A percentile compares a stretch with the other conserved stretches of the same genome.
Evolutionary conservation across 64 coral and sea anemone species (phyloP).

Genomic region (Astreopora myriophthalma): DNA sequence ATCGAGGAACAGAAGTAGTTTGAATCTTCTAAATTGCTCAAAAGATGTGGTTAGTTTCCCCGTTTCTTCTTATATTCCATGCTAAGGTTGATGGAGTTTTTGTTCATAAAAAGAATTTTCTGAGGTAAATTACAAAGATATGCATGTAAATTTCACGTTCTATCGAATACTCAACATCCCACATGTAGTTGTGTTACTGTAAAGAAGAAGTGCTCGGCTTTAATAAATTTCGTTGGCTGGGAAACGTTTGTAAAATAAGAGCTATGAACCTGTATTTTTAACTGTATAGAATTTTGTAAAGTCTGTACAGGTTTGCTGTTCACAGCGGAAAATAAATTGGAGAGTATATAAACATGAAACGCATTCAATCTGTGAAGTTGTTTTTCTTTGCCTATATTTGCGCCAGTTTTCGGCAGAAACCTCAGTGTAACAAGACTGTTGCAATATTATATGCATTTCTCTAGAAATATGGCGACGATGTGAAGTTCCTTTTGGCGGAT

Average conservation of each 20-base stretch:
- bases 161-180: too few relatives aligned
- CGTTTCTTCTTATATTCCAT: conserved; percentile 36
- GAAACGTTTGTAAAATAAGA: conserved; percentile 94
- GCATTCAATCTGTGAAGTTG: not conserved
- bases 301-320: conserved; percentile 89
- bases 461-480: not conserved
- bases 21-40: conserved; percentile 55
- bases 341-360: conserved; percentile 33
- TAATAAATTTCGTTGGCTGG: conserved; percentile 25
- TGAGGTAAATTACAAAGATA: conserved; percentile 45
- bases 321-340: conserved; percentile 70
- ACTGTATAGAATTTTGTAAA: conserved; percentile 99
- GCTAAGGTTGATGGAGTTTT: conserved; percentile 10
- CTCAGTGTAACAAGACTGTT: not conserved
- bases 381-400: conserved; percentile 3
- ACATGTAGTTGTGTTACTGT: too few relatives aligned
- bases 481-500: not conserved
- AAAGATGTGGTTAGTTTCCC: conserved; percentile 53
- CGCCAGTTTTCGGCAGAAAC: not conserved
- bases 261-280: conserved; percentile 91
- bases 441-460: not conserved
- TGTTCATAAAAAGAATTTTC: conserved; percentile 27
- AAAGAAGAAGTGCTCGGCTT: conserved; percentile 7
- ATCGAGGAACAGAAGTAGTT: conserved; percentile 73
- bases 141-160: conserved; percentile 94